These are phyloP conservation scores for Pseudorasbora parva DNA, from an alignment of 2,113 vertebrate genomes.

Conservation along the genomic window DNA sequence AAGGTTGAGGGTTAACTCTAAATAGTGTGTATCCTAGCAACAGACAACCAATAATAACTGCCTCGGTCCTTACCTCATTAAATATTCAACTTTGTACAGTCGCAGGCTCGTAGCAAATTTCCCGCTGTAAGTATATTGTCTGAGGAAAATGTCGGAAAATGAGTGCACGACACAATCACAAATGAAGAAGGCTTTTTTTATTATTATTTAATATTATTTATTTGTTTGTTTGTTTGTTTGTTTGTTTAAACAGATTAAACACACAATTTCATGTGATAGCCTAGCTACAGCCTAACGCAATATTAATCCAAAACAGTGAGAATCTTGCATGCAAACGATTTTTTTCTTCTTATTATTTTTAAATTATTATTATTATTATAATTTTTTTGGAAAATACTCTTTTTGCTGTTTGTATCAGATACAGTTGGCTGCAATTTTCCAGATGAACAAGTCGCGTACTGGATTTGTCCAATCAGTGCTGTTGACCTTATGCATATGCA, in stretches of 20 bases:
- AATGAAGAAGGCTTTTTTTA: too few species aligned
- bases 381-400: too few species aligned
- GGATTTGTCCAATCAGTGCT: neutral
- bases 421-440: neutral
- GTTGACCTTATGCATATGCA: neutral
- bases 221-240: neutral
- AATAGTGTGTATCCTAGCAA: neutral
- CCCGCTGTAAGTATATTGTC: neutral
- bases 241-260: neutral
- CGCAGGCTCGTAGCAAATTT: neutral
- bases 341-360: too few species aligned
- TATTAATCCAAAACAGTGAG: neutral
- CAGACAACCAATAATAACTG: neutral
- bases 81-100: neutral
- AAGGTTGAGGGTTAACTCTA: neutral
- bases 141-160: too few species aligned
- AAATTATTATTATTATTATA: too few species aligned
- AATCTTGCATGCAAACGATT: neutral
- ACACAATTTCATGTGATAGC: neutral
- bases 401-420: too few species aligned
- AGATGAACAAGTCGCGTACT: too few species aligned
- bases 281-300: too few species aligned
- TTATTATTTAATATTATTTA: too few species aligned
- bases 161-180: too few species aligned
- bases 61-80: neutral